Evolutionary conservation across 2,113 vertebrate genomes (phyloP).

Genomic region (Verasper variegatus): DNA sequence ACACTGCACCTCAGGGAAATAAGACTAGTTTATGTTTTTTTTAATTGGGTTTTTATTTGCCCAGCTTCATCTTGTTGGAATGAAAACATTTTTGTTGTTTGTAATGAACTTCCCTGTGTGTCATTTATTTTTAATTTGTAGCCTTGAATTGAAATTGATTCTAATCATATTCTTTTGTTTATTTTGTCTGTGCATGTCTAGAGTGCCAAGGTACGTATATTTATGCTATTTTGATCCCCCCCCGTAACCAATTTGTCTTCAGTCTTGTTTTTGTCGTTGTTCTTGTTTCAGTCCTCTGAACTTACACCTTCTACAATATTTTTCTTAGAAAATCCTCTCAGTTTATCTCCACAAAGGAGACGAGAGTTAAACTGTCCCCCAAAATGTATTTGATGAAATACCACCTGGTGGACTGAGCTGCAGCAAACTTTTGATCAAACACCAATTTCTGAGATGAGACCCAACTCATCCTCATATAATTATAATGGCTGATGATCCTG

Average conservation of each 20-base stretch:
- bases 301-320: too few relatives aligned
- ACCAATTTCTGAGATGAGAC: too few relatives aligned
- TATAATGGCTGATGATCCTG: neutral
- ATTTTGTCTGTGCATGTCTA: constrained; percentile 83
- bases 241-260: neutral
- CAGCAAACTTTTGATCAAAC: too few relatives aligned
- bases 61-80: constrained; percentile 21
- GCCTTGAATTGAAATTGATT: constrained; percentile 68
- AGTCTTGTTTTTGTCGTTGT: too few relatives aligned
- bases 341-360: too few relatives aligned
- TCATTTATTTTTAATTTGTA: constrained; percentile 71
- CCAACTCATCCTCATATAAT: neutral
- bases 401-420: too few relatives aligned
- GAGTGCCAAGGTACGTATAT: constrained; percentile 90
- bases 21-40: constrained; percentile 15
- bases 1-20: constrained; percentile 8
- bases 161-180: constrained; percentile 79
- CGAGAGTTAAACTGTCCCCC: too few relatives aligned
- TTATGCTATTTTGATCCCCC: constrained; percentile 76
- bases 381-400: neutral
- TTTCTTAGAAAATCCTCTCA: too few relatives aligned
- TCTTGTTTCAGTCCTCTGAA: neutral
- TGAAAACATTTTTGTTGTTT: constrained; percentile 33
- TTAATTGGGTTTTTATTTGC: constrained; percentile 22
- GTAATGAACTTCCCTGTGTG: constrained; percentile 16